These are phyloP conservation scores for Grammomys dolichurus DNA, from an alignment of 2,113 vertebrate species.

Conservation along the genomic window DNA sequence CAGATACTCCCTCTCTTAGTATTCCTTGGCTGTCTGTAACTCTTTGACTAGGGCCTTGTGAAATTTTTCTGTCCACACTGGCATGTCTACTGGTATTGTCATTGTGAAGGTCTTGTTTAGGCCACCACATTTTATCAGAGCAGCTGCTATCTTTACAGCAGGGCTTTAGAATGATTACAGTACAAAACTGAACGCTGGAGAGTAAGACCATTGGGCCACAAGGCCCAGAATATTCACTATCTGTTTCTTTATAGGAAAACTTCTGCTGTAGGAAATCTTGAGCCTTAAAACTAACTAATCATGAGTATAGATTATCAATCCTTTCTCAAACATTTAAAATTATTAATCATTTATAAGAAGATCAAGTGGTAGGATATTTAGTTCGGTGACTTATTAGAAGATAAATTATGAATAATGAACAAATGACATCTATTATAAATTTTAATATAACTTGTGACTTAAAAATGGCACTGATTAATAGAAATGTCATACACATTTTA, in stretches of 20 bases:
- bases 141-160: not conserved
- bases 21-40: not conserved
- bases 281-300: conserved; percentile 9
- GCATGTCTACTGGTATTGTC: not conserved
- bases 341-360: not conserved
- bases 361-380: conserved; percentile 35
- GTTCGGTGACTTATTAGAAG: not conserved
- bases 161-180: not conserved
- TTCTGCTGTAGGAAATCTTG: not conserved
- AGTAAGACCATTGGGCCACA: not conserved
- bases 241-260: not conserved
- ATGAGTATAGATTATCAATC: not conserved
- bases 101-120: not conserved
- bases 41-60: not conserved
- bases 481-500: not conserved
- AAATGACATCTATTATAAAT: not conserved
- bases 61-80: not conserved
- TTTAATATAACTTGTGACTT: not conserved
- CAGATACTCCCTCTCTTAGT: not conserved
- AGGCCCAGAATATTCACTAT: not conserved
- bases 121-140: not conserved
- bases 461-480: conserved; percentile 30
- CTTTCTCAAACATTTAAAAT: not conserved
- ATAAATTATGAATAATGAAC: conserved; percentile 31
- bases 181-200: not conserved